Evolutionary conservation across 2,113 vertebrate genomes (phyloP), one percentile per base, ranked within the genome.

Genomic region (Clarias gariepinus): DNA sequence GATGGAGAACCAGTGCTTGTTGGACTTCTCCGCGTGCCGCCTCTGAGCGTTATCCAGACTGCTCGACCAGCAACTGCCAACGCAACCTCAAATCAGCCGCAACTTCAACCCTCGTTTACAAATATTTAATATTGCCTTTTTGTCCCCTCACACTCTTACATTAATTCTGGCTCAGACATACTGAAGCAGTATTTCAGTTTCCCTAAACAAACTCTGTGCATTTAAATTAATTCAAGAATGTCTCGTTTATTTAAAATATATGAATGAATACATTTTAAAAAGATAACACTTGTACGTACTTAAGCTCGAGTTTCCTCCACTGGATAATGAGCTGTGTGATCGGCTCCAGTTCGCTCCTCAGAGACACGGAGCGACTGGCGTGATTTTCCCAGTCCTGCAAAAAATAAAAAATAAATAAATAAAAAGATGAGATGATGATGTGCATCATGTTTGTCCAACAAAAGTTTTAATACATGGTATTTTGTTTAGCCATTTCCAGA

Each of bases 341-440:
- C 15, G 93, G 87, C 91, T 97, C 96, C n/a, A 99, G 95, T 69
- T 98, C 96, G 33, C 95, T 97, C 84, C 92, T 86, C 89, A 99
- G 91, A 87, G 98, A 98, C 68, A 99, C 92, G 5, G 95, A 87
- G 47, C 94, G 95, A 91, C 98, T 96, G 53, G 98, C 96, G 30
- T 98, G 98, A 69, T 97, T 95, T 92, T 99, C 98, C 98, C 98
- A 99, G 90, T 99, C 98, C 98, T 99, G 87, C 21, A 52, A 52
- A 41, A 41, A 41, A 36, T 0, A 47, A 47, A 47, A 68, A 25
- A 68, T 18, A 58, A 2, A 58, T 18, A 2, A 15, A 58, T 18
- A 58, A 58, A 58, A 58, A 0, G 57, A 47, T 47, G 6, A 47
- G 3, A 41, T 36, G 41, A 41, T 41, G 41, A 47, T 47, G 47